phyloP scores from a whole-genome alignment of 2,888 invertebrate species.

The Phalera bucephala region DNA sequence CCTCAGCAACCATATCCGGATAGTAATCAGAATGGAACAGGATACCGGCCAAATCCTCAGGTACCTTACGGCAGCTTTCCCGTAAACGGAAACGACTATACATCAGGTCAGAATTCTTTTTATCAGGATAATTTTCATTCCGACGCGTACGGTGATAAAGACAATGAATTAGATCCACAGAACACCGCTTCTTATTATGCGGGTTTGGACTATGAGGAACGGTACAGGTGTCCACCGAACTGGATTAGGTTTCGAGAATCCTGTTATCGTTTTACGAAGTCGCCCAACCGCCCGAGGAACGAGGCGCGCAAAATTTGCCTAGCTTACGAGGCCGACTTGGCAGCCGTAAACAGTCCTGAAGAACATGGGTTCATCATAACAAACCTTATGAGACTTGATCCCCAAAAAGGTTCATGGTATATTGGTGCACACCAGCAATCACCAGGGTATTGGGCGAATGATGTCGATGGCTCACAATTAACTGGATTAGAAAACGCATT shows the following conservation, averaged over 20 bases:
- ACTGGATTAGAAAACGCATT: constrained; percentile 92
- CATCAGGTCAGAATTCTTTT: constrained; percentile 65
- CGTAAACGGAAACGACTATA: constrained; percentile 62
- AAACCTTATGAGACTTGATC: constrained; percentile 91
- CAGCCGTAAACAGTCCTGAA: constrained; percentile 90
- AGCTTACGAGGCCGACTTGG: constrained; percentile 91
- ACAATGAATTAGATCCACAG: constrained; percentile 67
- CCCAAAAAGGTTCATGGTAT: constrained; percentile 94
- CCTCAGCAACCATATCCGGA: constrained; percentile 52
- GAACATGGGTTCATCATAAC: constrained; percentile 95
- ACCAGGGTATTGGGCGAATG: constrained; percentile 91
- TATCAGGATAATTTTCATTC: constrained; percentile 64
- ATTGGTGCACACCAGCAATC: constrained; percentile 90
- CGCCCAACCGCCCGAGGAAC: constrained; percentile 89
- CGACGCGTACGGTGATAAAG: constrained; percentile 56
- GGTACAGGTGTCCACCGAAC: constrained; percentile 89
- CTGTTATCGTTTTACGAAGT: constrained; percentile 95
- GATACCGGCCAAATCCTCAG: constrained; percentile 60
- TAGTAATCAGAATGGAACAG: constrained; percentile 52
- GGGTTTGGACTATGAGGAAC: constrained; percentile 69
- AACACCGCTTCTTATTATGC: constrained; percentile 68
- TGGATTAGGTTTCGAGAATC: constrained; percentile 92
- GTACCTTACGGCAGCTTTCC: constrained; percentile 71
- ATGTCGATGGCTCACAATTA: constrained; percentile 90
- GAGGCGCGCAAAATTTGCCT: constrained; percentile 93